Percentiles rank a stretch among this genome's conserved stretches.
These are phyloP conservation scores for Calypte anna DNA, from an alignment of 2,113 vertebrate species.

Conservation along the genomic window DNA sequence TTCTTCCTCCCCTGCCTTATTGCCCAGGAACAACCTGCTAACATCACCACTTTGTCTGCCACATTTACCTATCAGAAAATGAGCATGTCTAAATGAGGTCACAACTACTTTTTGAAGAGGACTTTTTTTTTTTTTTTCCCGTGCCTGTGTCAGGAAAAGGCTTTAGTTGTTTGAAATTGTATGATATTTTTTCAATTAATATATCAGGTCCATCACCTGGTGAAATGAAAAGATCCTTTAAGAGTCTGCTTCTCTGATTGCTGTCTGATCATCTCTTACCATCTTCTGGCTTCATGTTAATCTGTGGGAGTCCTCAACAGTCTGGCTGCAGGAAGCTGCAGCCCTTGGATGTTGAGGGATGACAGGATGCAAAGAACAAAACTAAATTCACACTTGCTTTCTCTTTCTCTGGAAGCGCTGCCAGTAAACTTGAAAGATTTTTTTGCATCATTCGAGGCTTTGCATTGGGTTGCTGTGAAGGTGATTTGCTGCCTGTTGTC, in stretches of 20 bases:
- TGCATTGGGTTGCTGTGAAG: neutral
- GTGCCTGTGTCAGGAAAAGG: neutral
- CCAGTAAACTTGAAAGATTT: neutral
- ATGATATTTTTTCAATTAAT: neutral
- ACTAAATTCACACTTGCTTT: neutral
- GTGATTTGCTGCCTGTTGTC: neutral
- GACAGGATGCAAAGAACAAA: neutral
- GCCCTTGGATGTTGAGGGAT: neutral
- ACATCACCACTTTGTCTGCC: slow-evolving; percentile 10
- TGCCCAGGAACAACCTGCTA: slow-evolving; percentile 68
- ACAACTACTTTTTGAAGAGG: neutral
- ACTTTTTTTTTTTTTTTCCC: neutral
- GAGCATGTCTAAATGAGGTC: neutral
- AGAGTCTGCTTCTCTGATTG: neutral
- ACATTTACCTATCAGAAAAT: neutral
- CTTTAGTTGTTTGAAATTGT: neutral
- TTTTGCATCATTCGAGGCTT: neutral
- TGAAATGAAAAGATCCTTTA: slow-evolving; percentile 27
- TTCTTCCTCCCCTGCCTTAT: neutral
- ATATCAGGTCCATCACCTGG: neutral
- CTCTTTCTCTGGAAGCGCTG: neutral
- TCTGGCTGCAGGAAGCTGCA: neutral
- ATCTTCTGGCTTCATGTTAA: neutral
- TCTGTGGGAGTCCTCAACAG: neutral
- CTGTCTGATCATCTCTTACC: neutral